Base-by-base conservation (phyloP, 1,140 invertebrate species). In the Oreohelix idahoensis region DNA sequence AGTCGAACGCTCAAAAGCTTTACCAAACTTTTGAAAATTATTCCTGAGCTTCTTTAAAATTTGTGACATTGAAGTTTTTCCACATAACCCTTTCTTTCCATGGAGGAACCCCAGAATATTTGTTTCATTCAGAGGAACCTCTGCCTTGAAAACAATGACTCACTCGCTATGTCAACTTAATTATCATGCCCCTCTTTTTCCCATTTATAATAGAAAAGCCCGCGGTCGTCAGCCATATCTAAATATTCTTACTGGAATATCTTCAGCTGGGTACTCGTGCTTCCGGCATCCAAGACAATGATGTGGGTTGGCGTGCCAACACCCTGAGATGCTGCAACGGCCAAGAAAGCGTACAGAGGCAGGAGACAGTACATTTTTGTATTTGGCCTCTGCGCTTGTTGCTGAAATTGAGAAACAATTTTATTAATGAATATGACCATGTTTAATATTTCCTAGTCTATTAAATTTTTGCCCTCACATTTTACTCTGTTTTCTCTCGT, bases 181-280 rank as follows among this genome's bases (percentile, higher is more conserved):
- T 45, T 45, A 15, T 45, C 42, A 45, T 45, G 15, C 15, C 42
- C 5, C 5, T 45, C 42, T 8, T 45, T 5, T 45, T 45, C 42
- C 15, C 42, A 45, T 5, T 8, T 45, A 45, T 45, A 8, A 15
- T 45, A 5, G 5, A 45, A 5, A 8, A 45, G 42, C 15, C 42
- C 15, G 42, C 42, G 15, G 5, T 45, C 5, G 42, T 45, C 42
- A 8, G 42, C 15, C 42, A 5, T 8, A 5, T 45, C 5, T n/a
- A 58, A 58, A 58, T n/a, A 10, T 29, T 66, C 63, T 8, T 66
- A 66, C 63, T 66, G 5, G 63, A 8, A 66, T 29, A 66, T 66
- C 63, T 66, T 66, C 2, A 66, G 63, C 63, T 66, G 63, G 63
- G n/a, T 66, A 66, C 63, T 66, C 8, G 63, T 32, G 63, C 17